Evolutionary conservation across 2,113 vertebrate species (phyloP), one percentile per base, ranked within the genome.

Genomic region (Phalacrocorax brasilianus): DNA sequence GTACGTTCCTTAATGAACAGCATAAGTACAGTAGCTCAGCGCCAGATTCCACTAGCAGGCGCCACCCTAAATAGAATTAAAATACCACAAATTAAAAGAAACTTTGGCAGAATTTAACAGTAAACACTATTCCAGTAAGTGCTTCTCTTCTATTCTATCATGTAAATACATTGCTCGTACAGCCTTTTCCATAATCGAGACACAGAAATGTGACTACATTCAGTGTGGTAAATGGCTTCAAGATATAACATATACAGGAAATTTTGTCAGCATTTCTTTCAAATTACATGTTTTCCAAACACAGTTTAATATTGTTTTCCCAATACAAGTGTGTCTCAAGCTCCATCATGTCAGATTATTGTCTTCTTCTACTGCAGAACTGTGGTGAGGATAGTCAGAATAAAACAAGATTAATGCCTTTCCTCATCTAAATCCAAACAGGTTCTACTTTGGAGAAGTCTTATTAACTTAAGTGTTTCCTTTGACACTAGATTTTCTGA

Each of bases 81-180:
- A 97, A 33, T 70, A 85, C 79, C 87, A 94, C 92, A 95, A 92
- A 90, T 96, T 91, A 88, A 85, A 83, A 88, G 86, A 95, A 96
- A 91, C 10, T 87, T 93, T 96, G 88, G 93, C 89, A 91, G 77
- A 94, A 75, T 91, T 80, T 75, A 91, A 78, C 62, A 61, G 70
- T 44, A 94, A 97, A 91, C 59, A 83, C 28, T 91, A 44, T 89
- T 89, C 59, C 75, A 94, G 70, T 79, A 94, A 58, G 58, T 58
- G 52, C 33, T 94, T 92, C 47, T 83, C 56, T 91, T 75, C 85
- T 83, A 42, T 95, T 91, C 80, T 88, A 50, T 88, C 71, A 44
- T 53, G 49, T 83, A 92, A 95, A 88, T 80, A 91, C 20, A 3
- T 81, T 89, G 56, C 78, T 96, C 6, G 7, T 81, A 52, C 49